These are phyloP conservation scores for Thecophora atra DNA, from an alignment of 2,888 invertebrate species.

Conservation along the genomic window DNA sequence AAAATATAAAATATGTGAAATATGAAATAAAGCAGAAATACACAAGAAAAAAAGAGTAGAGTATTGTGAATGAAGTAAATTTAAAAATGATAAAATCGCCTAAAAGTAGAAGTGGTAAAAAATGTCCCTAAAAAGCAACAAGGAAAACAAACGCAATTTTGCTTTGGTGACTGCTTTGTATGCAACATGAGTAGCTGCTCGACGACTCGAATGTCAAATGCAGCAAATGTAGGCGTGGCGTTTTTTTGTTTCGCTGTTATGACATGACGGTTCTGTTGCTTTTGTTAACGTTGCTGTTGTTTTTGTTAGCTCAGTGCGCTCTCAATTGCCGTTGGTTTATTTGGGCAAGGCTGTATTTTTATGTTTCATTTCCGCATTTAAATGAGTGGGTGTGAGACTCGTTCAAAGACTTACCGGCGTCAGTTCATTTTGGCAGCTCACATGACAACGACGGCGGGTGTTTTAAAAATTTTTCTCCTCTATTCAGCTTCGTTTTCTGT, in stretches of 20 bases:
- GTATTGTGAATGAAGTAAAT: too few relatives aligned
- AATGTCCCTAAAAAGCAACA: not conserved
- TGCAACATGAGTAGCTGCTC: conserved; percentile 3
- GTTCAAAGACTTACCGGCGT: not conserved
- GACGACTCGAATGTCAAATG: conserved; percentile 21
- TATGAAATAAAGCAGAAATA: too few relatives aligned
- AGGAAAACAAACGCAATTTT: not conserved
- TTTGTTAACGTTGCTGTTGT: not conserved
- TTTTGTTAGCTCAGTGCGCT: not conserved
- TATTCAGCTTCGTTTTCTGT: not conserved
- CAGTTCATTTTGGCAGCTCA: not conserved
- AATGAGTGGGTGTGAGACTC: not conserved
- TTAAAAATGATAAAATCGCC: too few relatives aligned
- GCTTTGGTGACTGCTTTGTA: not conserved
- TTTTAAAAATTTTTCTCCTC: not conserved
- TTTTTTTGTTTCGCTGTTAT: not conserved
- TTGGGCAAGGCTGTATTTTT: conserved; percentile 3
- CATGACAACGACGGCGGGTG: not conserved
- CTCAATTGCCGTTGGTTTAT: not conserved
- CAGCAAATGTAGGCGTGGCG: not conserved
- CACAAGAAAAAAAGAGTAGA: too few relatives aligned
- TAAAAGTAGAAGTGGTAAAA: too few relatives aligned
- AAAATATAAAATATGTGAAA: too few relatives aligned
- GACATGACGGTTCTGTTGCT: not conserved
- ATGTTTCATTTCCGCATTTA: conserved; percentile 9